These are phyloP conservation scores for Pteropus rufus DNA, from an alignment of 2,797 vertebrate species.

Conservation along the genomic window DNA sequence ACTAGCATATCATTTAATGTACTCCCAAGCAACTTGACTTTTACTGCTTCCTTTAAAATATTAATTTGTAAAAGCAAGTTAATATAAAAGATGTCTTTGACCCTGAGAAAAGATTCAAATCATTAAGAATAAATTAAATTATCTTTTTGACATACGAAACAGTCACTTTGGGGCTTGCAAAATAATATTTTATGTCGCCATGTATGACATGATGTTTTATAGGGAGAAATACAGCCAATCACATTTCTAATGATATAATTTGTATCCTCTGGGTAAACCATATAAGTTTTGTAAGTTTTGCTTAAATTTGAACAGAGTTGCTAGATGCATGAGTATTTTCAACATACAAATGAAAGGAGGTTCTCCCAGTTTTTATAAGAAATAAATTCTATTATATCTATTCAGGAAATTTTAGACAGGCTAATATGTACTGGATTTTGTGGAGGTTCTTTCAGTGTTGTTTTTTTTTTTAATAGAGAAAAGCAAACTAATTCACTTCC, in stretches of 20 bases:
- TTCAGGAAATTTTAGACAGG: background rate
- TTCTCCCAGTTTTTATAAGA: background rate
- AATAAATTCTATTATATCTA: background rate
- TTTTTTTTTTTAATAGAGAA: background rate
- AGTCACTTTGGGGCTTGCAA: constrained; percentile 64
- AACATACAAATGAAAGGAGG: constrained; percentile 48
- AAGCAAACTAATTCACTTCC: background rate
- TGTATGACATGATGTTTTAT: constrained; percentile 28
- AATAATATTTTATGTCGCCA: constrained; percentile 59
- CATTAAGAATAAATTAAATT: constrained; percentile 82
- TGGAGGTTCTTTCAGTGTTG: background rate
- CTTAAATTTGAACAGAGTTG: constrained; percentile 38
- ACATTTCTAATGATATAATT: constrained; percentile 23
- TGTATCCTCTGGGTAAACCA: background rate
- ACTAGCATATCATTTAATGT: constrained; percentile 83
- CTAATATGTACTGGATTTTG: background rate
- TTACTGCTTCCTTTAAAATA: constrained; percentile 83
- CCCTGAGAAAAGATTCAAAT: constrained; percentile 77
- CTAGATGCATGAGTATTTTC: background rate
- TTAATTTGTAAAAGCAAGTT: constrained; percentile 82
- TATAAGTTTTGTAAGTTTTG: background rate
- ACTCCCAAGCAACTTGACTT: constrained; percentile 82
- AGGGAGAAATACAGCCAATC: constrained; percentile 52
- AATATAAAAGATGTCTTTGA: constrained; percentile 82
- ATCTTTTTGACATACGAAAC: constrained; percentile 72